phyloP scores from a whole-genome alignment of 2,888 invertebrate species.

The Dynastes maya region DNA sequence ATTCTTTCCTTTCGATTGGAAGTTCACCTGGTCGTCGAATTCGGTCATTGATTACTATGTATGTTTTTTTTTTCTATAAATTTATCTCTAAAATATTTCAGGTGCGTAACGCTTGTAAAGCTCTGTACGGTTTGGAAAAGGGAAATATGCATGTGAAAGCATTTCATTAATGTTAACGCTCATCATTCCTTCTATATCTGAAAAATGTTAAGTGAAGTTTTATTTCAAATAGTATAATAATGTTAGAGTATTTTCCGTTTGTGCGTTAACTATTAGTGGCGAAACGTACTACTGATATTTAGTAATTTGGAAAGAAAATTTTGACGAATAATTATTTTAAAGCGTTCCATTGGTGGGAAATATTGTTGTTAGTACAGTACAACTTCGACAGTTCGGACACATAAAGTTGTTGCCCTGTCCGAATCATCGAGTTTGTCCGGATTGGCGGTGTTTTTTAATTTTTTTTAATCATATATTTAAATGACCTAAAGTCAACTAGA shows the following conservation, averaged over 20 bases:
- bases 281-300: too few species aligned
- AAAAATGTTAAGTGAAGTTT: conserved; percentile 1
- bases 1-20: neutral
- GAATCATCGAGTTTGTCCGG: too few species aligned
- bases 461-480: too few species aligned
- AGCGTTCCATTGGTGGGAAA: too few species aligned
- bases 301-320: too few species aligned
- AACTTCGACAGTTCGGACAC: too few species aligned
- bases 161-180: conserved; percentile 1
- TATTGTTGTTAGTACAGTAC: too few species aligned
- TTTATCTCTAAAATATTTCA: conserved; percentile 7
- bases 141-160: conserved; percentile 5
- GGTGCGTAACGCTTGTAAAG: neutral
- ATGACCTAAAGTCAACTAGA: too few species aligned
- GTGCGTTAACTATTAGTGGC: neutral
- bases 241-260: neutral
- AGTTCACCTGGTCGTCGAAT: neutral
- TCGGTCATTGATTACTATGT: neutral
- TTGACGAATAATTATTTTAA: too few species aligned
- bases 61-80: neutral
- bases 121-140: neutral
- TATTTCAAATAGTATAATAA: neutral
- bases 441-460: too few species aligned
- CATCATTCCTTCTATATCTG: conserved; percentile 9
- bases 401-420: too few species aligned